Conservation (phyloP, 2,888 invertebrate genomes). For the Metallyticus violacea region DNA sequence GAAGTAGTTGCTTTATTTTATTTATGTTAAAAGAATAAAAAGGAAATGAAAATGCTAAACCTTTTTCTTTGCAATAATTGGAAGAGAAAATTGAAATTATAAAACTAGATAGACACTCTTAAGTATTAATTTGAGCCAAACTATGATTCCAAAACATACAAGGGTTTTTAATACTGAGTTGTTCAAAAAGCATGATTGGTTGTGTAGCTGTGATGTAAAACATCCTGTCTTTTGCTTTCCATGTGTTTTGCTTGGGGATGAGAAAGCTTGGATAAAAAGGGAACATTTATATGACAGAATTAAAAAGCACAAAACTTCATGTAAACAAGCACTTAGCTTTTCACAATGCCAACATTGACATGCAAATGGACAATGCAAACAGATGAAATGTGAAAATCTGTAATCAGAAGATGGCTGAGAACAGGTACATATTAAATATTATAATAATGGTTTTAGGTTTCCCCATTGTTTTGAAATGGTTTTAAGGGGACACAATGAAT, state of each 20-base stretch:
- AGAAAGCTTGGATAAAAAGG: slow-evolving; percentile 24
- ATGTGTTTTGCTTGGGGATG: slow-evolving; percentile 35
- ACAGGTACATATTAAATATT: slow-evolving; percentile 37
- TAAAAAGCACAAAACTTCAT: slow-evolving; percentile 30
- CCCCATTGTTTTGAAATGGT: slow-evolving; percentile 41
- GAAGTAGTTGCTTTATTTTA: too few species aligned
- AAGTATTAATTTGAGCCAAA: neutral
- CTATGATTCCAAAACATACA: too few species aligned
- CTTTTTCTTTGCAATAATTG: too few species aligned
- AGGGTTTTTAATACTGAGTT: neutral
- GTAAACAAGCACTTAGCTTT: neutral
- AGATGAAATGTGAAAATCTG: slow-evolving; percentile 29
- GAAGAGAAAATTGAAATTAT: neutral
- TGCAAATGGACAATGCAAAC: slow-evolving; percentile 33
- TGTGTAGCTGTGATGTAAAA: slow-evolving; percentile 7
- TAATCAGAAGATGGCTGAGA: slow-evolving; percentile 36
- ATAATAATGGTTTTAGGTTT: slow-evolving; percentile 41
- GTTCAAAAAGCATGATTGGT: neutral
- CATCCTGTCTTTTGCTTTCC: slow-evolving; percentile 35
- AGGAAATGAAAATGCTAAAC: too few species aligned
- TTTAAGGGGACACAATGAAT: slow-evolving; percentile 40
- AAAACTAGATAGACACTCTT: neutral
- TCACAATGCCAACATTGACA: slow-evolving; percentile 32
- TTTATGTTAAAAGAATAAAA: too few species aligned
- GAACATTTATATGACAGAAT: slow-evolving; percentile 33